Evolutionary conservation across 2,797 vertebrate species (phyloP), one percentile per base, ranked within the genome.

Genomic region (Epinephelus coioides): DNA sequence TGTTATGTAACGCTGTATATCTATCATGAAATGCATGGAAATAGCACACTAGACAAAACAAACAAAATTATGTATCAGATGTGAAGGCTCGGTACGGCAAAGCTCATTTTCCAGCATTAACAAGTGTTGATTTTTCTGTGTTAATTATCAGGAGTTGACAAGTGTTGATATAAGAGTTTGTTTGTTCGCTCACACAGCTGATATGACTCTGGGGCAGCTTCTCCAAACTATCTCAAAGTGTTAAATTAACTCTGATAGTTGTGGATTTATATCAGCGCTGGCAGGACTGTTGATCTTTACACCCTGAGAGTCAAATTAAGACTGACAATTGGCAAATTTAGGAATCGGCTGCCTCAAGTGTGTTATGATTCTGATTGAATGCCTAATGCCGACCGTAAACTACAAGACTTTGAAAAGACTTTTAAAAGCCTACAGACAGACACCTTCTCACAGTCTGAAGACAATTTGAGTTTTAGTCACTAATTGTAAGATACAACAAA

Each of bases 121-220:
- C 38, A 19, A 38, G 44, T n/a, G 30, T 14, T 66, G 55, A 59
- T 23, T 30, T 66, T 51, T 63, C 69, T 18, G 34, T 6, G 7
- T 60, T 83, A 25, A 78, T 79, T 19, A 78, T 55, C 6, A 59
- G 40, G 21, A 25, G 30, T 3, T 73, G 73, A 76, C 54, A 49
- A 60, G 63, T 43, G 63, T 67, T 67, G 49, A 66, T 27, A 3
- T 4, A 46, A 43, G 19, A 38, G 57, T 18, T 69, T n/a, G 46
- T 44, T 38, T 49, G 30, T 44, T 19, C 27, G 5, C 54, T 72
- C 38, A 21, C 12, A 18, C 5, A 13, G 63, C 51, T 43, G 55
- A 46, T 5, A n/a, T 47, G 56, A 30, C 56, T 79, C 46, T 4
- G 18, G 43, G 57, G 30, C 54, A 43, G 43, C 17, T n/a, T 40